Conservation (phyloP, 2,888 invertebrate genomes). For the Slavum lentiscoides region DNA sequence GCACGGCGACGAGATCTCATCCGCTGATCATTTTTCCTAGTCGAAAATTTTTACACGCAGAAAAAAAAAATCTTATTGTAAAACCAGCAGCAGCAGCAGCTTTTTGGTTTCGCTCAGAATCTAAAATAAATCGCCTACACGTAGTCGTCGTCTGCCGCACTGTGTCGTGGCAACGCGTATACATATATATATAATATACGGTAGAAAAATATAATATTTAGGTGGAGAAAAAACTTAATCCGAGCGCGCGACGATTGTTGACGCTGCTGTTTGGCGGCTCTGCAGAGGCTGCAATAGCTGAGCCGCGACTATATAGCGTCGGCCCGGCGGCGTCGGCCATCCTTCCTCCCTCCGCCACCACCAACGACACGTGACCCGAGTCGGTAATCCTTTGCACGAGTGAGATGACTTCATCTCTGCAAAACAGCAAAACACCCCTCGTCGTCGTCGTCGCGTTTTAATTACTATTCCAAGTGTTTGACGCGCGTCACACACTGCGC, state of each 20-base stretch:
- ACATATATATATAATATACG: too few species aligned
- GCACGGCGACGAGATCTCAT: too few species aligned
- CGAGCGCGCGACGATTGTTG: constrained; percentile 33
- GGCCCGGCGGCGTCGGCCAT: constrained; percentile 16
- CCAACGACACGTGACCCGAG: constrained; percentile 40
- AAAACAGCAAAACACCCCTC: not conserved
- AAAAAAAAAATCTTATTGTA: too few species aligned
- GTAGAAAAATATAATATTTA: not conserved
- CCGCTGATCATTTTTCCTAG: too few species aligned
- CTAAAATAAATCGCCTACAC: too few species aligned
- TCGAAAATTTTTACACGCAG: too few species aligned
- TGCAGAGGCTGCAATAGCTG: not conserved
- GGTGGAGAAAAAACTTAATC: constrained; percentile 46
- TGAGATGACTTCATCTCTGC: constrained; percentile 31
- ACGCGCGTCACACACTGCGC: constrained; percentile 17
- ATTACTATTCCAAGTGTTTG: constrained; percentile 48
- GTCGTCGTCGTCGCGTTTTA: constrained; percentile 33
- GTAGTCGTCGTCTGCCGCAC: too few species aligned
- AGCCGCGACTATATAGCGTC: not conserved
- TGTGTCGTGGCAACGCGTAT: too few species aligned
- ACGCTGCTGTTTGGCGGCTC: too few species aligned
- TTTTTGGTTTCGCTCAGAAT: too few species aligned
- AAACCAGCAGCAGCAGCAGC: too few species aligned
- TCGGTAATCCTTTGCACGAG: constrained; percentile 41
- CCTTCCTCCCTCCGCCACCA: not conserved